phyloP scores from a whole-genome alignment of 2,113 vertebrate species.

The Cyprinodon brontotheroides region DNA sequence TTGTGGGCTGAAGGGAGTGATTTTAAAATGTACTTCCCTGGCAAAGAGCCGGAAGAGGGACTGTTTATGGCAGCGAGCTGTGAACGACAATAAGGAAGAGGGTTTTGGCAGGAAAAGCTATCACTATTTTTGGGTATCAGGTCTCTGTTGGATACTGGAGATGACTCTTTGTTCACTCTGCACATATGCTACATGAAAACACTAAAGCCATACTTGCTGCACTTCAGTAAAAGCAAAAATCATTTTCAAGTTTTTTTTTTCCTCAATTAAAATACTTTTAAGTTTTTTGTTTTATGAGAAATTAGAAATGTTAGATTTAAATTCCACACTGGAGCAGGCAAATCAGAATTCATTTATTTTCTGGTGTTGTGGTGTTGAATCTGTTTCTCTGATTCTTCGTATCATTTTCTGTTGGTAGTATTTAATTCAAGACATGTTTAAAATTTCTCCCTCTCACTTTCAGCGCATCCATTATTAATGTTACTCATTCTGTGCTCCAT shows the following conservation, averaged over 20 bases:
- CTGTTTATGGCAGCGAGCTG: slow-evolving; percentile 60
- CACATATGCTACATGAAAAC: slow-evolving; percentile 29
- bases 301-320: neutral
- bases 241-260: no score
- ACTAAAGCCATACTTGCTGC: neutral
- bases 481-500: slow-evolving; percentile 26
- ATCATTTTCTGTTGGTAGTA: slow-evolving; percentile 1
- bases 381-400: slow-evolving; percentile 4
- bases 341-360: slow-evolving; percentile 5
- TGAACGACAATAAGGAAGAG: slow-evolving; percentile 39
- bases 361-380: slow-evolving; percentile 15
- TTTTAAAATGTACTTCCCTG: slow-evolving; percentile 59
- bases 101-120: slow-evolving; percentile 54
- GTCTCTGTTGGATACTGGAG: slow-evolving; percentile 45
- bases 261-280: no score
- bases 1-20: slow-evolving; percentile 39
- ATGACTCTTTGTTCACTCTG: slow-evolving; percentile 42
- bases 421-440: slow-evolving; percentile 35
- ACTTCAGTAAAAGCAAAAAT: neutral
- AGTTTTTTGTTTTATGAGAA: neutral
- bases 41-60: slow-evolving; percentile 44
- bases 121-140: slow-evolving; percentile 63
- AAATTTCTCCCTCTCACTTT: slow-evolving; percentile 43
- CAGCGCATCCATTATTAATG: slow-evolving; percentile 62
- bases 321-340: neutral